Evolutionary conservation across 92 coral and sea anemone species (phyloP).

Genomic region (Heteractis magnifica): DNA sequence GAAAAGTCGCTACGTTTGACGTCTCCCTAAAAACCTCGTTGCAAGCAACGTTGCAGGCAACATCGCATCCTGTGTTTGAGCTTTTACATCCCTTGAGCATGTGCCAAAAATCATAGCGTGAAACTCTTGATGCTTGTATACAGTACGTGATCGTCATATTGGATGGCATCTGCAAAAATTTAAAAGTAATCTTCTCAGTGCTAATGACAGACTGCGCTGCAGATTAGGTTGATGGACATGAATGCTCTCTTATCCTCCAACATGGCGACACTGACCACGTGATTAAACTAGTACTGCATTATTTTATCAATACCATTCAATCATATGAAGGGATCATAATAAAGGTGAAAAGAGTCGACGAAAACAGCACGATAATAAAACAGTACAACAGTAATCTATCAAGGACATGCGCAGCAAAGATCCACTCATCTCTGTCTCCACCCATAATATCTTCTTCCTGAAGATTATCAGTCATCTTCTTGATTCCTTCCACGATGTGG

Average conservation of each 20-base stretch:
- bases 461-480: slow-evolving; percentile 69
- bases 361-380: slow-evolving; percentile 53
- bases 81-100: too few relatives aligned
- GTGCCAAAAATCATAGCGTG: too few relatives aligned
- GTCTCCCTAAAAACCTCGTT: too few relatives aligned
- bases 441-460: slow-evolving; percentile 72
- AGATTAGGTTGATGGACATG: background rate
- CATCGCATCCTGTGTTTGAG: too few relatives aligned
- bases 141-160: too few relatives aligned
- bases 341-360: slow-evolving; percentile 67
- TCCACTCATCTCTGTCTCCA: slow-evolving; percentile 85
- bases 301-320: background rate
- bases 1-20: too few relatives aligned
- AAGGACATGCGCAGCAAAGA: slow-evolving; percentile 80
- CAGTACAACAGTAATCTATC: slow-evolving; percentile 78
- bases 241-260: background rate
- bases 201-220: background rate
- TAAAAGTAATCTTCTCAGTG: too few relatives aligned
- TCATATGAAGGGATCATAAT: slow-evolving; percentile 25
- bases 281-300: background rate
- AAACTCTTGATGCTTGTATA: too few relatives aligned
- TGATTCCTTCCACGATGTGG: slow-evolving; percentile 74
- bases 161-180: too few relatives aligned
- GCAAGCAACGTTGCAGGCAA: too few relatives aligned
- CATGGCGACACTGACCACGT: background rate